phyloP scores from a whole-genome alignment of 1,140 invertebrate genomes.

The Pseudachorutes palmiensis region DNA sequence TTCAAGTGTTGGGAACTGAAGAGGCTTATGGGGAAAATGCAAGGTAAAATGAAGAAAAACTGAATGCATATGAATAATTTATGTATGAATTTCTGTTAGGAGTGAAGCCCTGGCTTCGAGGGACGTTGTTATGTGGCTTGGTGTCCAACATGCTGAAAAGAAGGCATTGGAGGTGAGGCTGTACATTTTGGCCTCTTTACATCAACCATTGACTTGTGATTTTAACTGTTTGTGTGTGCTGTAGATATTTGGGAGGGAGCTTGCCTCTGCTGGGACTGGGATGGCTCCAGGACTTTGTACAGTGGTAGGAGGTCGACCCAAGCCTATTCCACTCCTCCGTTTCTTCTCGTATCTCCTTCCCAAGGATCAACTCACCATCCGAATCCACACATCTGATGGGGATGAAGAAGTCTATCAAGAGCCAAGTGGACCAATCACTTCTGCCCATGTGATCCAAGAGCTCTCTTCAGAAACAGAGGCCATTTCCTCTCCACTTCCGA shows the following conservation, averaged over 20 bases:
- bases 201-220: neutral
- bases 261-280: slow-evolving; percentile 51
- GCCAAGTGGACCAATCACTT: slow-evolving; percentile 5
- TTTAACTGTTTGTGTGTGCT: neutral
- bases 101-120: slow-evolving; percentile 37
- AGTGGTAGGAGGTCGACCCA: slow-evolving; percentile 47
- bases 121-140: slow-evolving; percentile 48
- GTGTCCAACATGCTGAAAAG: slow-evolving; percentile 47
- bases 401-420: slow-evolving; percentile 19
- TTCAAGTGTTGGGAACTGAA: slow-evolving; percentile 48
- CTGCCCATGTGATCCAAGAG: neutral
- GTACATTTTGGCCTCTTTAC: neutral
- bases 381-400: slow-evolving; percentile 28
- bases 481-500: slow-evolving; percentile 13
- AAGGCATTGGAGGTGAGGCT: slow-evolving; percentile 45
- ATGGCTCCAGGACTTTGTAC: slow-evolving; percentile 50
- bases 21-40: slow-evolving; percentile 45
- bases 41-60: slow-evolving; percentile 22
- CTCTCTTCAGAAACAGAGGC: neutral
- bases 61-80: neutral
- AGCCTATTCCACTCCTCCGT: slow-evolving; percentile 46
- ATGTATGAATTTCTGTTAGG: slow-evolving; percentile 16
- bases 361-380: slow-evolving; percentile 43
- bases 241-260: slow-evolving; percentile 46
- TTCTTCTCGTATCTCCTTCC: slow-evolving; percentile 48